These are phyloP conservation scores for Hirtodrosophila histrioides DNA, from an alignment of 2,888 invertebrate genomes.

Conservation along the genomic window DNA sequence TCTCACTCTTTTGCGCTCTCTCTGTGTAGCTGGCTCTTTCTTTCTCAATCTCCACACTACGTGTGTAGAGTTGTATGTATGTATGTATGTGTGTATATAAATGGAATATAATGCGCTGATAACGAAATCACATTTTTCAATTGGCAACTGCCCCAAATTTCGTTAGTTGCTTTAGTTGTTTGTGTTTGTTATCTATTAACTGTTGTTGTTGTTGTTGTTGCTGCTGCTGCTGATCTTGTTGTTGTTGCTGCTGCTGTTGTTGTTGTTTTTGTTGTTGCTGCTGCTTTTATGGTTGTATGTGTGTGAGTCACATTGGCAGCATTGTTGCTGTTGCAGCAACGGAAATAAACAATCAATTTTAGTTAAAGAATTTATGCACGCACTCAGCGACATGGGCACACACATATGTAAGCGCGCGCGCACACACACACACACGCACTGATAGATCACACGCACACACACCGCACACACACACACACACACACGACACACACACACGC, in stretches of 20 bases:
- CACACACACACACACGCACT: slow-evolving; percentile 11
- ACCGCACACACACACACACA: slow-evolving; percentile 23
- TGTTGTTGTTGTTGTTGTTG: slow-evolving; percentile 38
- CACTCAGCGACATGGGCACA: slow-evolving; percentile 57
- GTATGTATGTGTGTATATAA: slow-evolving; percentile 17
- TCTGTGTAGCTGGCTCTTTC: background rate
- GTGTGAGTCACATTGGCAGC: slow-evolving; percentile 53
- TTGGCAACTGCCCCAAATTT: slow-evolving; percentile 78
- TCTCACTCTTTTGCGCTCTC: slow-evolving; percentile 7
- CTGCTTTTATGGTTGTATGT: slow-evolving; percentile 33
- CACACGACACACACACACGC: slow-evolving; percentile 22
- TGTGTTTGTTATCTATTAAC: slow-evolving; percentile 65
- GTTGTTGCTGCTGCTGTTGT: slow-evolving; percentile 29
- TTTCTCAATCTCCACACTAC: slow-evolving; percentile 23
- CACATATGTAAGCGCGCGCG: slow-evolving; percentile 16
- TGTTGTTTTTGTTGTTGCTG: slow-evolving; percentile 22
- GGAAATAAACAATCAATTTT: slow-evolving; percentile 80
- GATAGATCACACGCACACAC: slow-evolving; percentile 12
- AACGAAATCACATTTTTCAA: slow-evolving; percentile 73
- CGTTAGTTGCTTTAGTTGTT: slow-evolving; percentile 38
- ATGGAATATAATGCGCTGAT: slow-evolving; percentile 59
- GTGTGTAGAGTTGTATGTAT: background rate
- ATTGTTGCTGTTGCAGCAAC: slow-evolving; percentile 56
- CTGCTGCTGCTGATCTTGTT: slow-evolving; percentile 63
- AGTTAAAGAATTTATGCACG: slow-evolving; percentile 76